These are phyloP conservation scores for Psettodes erumei DNA, from an alignment of 2,113 vertebrate genomes.

Conservation along the genomic window DNA sequence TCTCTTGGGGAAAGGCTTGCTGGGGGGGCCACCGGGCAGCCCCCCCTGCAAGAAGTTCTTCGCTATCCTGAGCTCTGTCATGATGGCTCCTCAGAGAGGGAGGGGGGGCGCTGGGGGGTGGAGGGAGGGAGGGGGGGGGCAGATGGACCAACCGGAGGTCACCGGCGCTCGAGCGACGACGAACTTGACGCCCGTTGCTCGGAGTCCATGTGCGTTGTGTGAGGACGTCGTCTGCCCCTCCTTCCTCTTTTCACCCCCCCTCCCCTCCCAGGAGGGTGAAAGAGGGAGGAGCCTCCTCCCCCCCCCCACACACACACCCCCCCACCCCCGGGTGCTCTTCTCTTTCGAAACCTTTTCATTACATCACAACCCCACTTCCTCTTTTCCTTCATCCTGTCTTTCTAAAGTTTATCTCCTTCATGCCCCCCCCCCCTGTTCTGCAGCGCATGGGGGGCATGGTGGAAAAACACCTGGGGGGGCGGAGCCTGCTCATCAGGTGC, in stretches of 20 bases:
- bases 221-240: slow-evolving; percentile 52
- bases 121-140: no score
- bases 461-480: no score
- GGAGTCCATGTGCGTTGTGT: slow-evolving; percentile 33
- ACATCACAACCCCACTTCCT: slow-evolving; percentile 55
- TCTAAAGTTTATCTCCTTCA: no score
- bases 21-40: slow-evolving; percentile 43
- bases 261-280: slow-evolving; percentile 48
- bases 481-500: no score
- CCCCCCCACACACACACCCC: slow-evolving; percentile 35
- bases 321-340: neutral
- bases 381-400: slow-evolving; percentile 51
- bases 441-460: no score
- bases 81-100: slow-evolving; percentile 59
- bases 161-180: no score
- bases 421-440: no score
- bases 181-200: slow-evolving; percentile 41
- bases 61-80: slow-evolving; percentile 66
- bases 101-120: no score
- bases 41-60: slow-evolving; percentile 50
- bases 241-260: slow-evolving; percentile 63
- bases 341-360: slow-evolving; percentile 46
- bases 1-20: slow-evolving; percentile 61
- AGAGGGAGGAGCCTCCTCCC: slow-evolving; percentile 59
- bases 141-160: no score